phyloP scores from a whole-genome alignment of 2,888 invertebrate species.

The Lasioglossum calceatum region DNA sequence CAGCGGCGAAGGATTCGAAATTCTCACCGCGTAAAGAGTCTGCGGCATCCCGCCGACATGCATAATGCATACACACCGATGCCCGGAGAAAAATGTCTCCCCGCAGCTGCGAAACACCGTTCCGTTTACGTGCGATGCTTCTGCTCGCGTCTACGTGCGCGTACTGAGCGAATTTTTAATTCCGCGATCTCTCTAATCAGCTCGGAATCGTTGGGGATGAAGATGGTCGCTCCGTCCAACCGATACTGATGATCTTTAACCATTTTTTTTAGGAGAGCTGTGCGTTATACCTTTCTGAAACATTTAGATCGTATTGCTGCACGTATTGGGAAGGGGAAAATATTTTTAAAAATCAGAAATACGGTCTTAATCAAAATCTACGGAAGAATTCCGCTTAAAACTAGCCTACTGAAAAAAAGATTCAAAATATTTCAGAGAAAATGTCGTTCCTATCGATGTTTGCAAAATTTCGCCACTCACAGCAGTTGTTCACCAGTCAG shows the following conservation, averaged over 20 bases:
- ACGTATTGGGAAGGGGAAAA: background rate
- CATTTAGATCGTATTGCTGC: background rate
- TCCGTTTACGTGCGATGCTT: constrained; percentile 51
- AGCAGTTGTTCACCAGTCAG: background rate
- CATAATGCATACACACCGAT: constrained; percentile 74
- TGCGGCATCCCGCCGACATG: constrained; percentile 64
- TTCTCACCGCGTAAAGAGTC: constrained; percentile 73
- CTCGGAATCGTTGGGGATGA: background rate
- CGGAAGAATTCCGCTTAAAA: too few species aligned
- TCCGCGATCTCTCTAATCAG: background rate
- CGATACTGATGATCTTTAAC: background rate
- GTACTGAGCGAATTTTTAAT: constrained; percentile 35
- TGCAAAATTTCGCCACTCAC: background rate
- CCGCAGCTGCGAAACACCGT: constrained; percentile 60
- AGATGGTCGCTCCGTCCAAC: background rate
- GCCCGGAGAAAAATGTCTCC: constrained; percentile 70
- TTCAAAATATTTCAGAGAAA: too few species aligned
- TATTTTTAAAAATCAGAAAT: background rate
- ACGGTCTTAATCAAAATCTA: background rate
- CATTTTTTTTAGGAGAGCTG: background rate
- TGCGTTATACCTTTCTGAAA: background rate
- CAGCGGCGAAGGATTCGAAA: constrained; percentile 71
- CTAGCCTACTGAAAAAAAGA: background rate
- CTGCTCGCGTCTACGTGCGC: constrained; percentile 26
- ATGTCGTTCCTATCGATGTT: background rate